A percentile compares a stretch with the other conserved stretches of the same genome.
These are phyloP conservation scores for Parambassis ranga DNA, from an alignment of 2,797 vertebrate species.

Conservation along the genomic window DNA sequence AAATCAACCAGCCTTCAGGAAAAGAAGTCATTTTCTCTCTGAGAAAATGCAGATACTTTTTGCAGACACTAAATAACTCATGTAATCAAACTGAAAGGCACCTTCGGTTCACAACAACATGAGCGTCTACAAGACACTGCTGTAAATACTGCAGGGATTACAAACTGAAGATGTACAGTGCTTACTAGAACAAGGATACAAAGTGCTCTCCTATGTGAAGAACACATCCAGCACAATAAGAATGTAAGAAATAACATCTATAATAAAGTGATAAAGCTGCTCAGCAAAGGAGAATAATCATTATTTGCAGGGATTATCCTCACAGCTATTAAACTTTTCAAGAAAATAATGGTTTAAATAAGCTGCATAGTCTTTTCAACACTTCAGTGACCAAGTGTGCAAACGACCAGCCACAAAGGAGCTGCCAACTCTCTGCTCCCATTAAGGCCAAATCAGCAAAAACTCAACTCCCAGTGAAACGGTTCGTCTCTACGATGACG, in stretches of 20 bases:
- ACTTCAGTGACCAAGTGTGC: background rate
- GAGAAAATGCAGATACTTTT: no score
- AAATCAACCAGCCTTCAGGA: no score
- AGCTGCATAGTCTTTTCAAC: background rate
- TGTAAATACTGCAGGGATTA: background rate
- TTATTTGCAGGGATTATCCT: slow-evolving; percentile 13
- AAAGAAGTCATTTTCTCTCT: no score
- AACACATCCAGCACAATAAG: background rate
- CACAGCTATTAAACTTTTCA: background rate
- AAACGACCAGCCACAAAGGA: slow-evolving; percentile 9
- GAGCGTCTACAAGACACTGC: background rate
- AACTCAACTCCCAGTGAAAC: background rate
- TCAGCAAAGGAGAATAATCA: slow-evolving; percentile 2
- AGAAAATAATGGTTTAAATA: background rate
- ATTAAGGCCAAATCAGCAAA: background rate
- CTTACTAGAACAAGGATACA: background rate
- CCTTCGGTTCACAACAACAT: background rate
- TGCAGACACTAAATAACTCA: background rate
- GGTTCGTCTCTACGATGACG: background rate
- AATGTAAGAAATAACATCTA: no score
- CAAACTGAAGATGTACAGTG: background rate
- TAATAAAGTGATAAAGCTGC: background rate
- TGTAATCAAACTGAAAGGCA: background rate
- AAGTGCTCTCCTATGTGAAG: background rate
- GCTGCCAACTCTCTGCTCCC: background rate